phyloP scores from a whole-genome alignment of 1,140 invertebrate genomes.

The Macrosteles quadrilineatus region DNA sequence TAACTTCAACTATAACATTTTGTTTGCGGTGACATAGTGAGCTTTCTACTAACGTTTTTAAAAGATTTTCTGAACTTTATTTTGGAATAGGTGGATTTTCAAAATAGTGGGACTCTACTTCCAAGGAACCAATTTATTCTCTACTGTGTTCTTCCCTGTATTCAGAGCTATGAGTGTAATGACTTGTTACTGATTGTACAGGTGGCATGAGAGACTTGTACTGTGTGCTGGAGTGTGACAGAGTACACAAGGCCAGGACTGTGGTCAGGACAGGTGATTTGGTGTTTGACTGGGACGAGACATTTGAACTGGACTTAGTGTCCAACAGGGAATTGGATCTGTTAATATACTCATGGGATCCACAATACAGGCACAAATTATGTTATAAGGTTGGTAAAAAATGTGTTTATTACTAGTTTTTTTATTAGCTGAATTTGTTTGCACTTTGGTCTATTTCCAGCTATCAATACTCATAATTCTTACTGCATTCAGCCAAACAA shows the following conservation, averaged over 20 bases:
- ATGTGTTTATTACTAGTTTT: too few species aligned
- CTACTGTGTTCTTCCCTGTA: too few species aligned
- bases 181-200: background rate
- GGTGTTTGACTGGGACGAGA: conserved; percentile 99
- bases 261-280: conserved; percentile 96
- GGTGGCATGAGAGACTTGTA: conserved; percentile 82
- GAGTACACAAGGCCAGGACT: conserved; percentile 95
- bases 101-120: too few species aligned
- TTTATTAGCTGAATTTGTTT: too few species aligned
- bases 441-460: too few species aligned
- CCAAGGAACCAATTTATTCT: too few species aligned
- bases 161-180: background rate
- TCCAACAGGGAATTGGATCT: conserved; percentile 93
- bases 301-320: conserved; percentile 95
- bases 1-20: background rate
- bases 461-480: too few species aligned
- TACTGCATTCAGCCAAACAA: too few species aligned
- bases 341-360: conserved; percentile 98
- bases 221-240: conserved; percentile 64
- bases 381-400: conserved; percentile 86
- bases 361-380: conserved; percentile 90
- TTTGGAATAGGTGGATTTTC: too few species aligned
- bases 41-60: too few species aligned
- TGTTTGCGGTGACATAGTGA: background rate
- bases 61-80: too few species aligned